Conservation (phyloP, 2,888 invertebrate genomes). For the Prosapia bicincta region DNA sequence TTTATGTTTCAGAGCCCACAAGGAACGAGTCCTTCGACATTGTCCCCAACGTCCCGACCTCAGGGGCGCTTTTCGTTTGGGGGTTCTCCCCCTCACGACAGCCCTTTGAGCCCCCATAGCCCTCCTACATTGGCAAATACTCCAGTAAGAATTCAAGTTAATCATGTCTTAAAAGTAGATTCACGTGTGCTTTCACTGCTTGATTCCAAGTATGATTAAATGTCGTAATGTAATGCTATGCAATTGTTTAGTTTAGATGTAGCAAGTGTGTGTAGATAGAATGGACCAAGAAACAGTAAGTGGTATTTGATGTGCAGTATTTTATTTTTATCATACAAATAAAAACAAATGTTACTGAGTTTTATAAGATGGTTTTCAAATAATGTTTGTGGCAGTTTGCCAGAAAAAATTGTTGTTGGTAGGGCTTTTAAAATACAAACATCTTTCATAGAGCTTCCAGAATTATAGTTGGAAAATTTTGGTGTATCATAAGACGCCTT, state of each 20-base stretch:
- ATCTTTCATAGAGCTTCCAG: no score
- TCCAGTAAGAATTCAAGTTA: neutral
- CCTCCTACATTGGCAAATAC: slow-evolving; percentile 22
- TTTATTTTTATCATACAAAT: no score
- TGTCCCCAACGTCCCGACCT: slow-evolving; percentile 60
- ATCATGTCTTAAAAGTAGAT: no score
- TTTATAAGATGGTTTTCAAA: no score
- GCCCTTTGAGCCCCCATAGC: slow-evolving; percentile 39
- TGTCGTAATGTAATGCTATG: slow-evolving; percentile 33
- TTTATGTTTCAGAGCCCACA: slow-evolving; percentile 58
- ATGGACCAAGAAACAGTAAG: neutral
- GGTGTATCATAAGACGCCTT: no score
- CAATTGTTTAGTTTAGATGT: slow-evolving; percentile 33
- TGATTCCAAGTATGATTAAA: neutral
- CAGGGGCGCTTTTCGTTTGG: slow-evolving; percentile 41
- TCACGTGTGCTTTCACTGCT: neutral
- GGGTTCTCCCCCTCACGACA: slow-evolving; percentile 42
- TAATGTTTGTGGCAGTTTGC: no score
- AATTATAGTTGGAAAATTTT: no score
- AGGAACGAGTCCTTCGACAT: slow-evolving; percentile 66
- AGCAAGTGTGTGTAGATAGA: slow-evolving; percentile 42
- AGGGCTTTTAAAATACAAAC: no score
- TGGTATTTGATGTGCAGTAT: no score
- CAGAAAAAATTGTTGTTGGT: no score
- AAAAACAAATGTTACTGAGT: no score